Evolutionary conservation across 2,797 vertebrate species (phyloP), one percentile per base, ranked within the genome.

Genomic region (Sorex maritimensis): DNA sequence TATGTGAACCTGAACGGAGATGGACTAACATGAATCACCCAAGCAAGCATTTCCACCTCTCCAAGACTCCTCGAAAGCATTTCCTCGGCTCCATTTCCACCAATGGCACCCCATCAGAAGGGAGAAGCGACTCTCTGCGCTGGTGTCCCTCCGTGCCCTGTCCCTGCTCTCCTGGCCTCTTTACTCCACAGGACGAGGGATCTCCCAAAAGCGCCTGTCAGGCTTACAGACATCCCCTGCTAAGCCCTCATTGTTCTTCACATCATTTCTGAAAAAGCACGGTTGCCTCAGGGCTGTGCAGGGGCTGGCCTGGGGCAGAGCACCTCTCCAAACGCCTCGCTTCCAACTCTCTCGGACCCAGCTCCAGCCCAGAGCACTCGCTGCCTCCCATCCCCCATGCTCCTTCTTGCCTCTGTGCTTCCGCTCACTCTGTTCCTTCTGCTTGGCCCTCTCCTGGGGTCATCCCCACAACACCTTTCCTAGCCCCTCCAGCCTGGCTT

Each of bases 261-360:
- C 55, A 10, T 17, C 17, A 58, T 17, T 17, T 58, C 55, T 17
- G 55, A 17, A 2, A 58, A 17, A 58, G 55, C 17, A 17, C 55
- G 17, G 17, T 17, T 58, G 10, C 17, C 61, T 71, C 46, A 95
- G 34, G 58, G 79, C 10, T 52, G 21, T 75, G 92, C n/a, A 92
- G 79, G 15, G 23, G 34, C 34, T 34, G 34, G 34, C 34, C 34
- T 34, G 34, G 34, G 34, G 34, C 34, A 34, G 34, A 34, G 34
- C 34, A 34, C 34, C n/a, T 58, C 55, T 58, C 17, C 17, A 17
- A 4, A 58, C 10, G 2, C 17, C 55, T 58, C 55, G 10, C 71
- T 11, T 23, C 9, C 71, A 77, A 28, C 15, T 55, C 34, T 58
- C 46, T 41, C 41, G 79, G 30, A 28, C 28, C 30, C n/a, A 81